A percentile compares a stretch with the other conserved stretches of the same genome.
phyloP scores from a whole-genome alignment of 2,797 vertebrate genomes.

The Notoglanidium macrostoma region DNA sequence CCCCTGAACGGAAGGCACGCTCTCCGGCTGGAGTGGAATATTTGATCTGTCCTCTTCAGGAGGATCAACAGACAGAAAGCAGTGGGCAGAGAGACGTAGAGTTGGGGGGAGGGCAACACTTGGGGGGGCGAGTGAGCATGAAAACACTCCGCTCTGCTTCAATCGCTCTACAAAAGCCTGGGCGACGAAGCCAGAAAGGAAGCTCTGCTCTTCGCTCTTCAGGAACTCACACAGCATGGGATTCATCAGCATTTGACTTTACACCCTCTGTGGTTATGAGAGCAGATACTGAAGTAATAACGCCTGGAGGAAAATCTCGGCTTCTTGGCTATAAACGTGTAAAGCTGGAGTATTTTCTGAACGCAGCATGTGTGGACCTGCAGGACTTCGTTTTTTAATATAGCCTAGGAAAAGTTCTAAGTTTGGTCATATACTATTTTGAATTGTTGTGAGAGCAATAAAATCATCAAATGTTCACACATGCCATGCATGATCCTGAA shows the following conservation, averaged over 20 bases:
- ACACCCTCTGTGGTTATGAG: constrained; percentile 36
- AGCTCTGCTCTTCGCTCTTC: constrained; percentile 57
- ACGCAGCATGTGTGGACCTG: constrained; percentile 3
- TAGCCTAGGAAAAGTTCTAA: no score
- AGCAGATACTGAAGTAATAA: constrained; percentile 32
- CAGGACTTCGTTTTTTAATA: not conserved
- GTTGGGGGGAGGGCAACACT: constrained; percentile 46
- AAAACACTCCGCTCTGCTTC: constrained; percentile 54
- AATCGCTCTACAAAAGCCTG: constrained; percentile 50
- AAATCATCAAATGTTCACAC: not conserved
- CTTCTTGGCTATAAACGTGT: not conserved
- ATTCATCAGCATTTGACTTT: constrained; percentile 54
- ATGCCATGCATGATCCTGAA: not conserved
- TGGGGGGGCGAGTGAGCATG: constrained; percentile 44
- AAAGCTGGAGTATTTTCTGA: constrained; percentile 1
- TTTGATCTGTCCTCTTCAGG: constrained; percentile 81
- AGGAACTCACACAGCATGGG: constrained; percentile 41
- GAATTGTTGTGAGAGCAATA: not conserved
- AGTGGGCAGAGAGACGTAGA: constrained; percentile 61
- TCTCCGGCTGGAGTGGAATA: constrained; percentile 76
- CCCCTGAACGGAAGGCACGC: constrained; percentile 67
- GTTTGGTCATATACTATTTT: not conserved
- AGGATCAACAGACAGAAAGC: constrained; percentile 76
- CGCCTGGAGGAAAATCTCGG: constrained; percentile 19
- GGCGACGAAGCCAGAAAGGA: constrained; percentile 41